These are phyloP conservation scores for Micrasema minimum DNA, from an alignment of 1,140 invertebrate genomes.

Conservation along the genomic window DNA sequence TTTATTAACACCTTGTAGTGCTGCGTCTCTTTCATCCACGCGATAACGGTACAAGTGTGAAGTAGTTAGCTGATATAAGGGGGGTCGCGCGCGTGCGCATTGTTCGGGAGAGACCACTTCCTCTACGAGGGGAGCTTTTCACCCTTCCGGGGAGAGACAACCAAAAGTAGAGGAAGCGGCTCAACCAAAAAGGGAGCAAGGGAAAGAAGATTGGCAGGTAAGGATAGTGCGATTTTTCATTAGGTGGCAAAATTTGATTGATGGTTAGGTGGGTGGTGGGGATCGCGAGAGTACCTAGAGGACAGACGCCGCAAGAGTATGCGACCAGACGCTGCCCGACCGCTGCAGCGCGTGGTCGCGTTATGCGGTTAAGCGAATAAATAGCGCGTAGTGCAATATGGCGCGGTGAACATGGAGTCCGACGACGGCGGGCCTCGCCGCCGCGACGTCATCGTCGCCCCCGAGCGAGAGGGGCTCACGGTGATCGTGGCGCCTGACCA, in stretches of 20 bases:
- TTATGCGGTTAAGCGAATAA: constrained; percentile 38
- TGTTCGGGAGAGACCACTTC: constrained; percentile 26
- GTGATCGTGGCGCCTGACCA: constrained; percentile 66
- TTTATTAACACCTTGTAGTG: constrained; percentile 12
- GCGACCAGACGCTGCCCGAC: constrained; percentile 64
- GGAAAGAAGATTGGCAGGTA: background rate
- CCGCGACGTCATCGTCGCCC: constrained; percentile 49
- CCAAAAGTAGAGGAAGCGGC: background rate
- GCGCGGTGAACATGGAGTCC: constrained; percentile 39
- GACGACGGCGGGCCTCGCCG: constrained; percentile 46
- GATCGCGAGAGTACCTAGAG: constrained; percentile 44
- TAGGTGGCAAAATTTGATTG: background rate
- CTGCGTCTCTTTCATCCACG: constrained; percentile 7
- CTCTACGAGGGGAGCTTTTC: background rate
- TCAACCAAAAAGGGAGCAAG: background rate
- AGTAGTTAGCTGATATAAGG: constrained; percentile 1
- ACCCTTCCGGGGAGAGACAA: background rate
- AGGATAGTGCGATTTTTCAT: background rate
- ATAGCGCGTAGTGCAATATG: constrained; percentile 39
- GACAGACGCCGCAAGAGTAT: constrained; percentile 54
- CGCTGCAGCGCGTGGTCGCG: constrained; percentile 64
- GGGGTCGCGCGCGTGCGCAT: background rate
- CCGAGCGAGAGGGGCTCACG: constrained; percentile 63
- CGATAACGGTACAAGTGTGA: background rate
- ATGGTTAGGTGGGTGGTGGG: background rate